phyloP scores from a whole-genome alignment of 2,797 vertebrate species.

The Morus bassanus region DNA sequence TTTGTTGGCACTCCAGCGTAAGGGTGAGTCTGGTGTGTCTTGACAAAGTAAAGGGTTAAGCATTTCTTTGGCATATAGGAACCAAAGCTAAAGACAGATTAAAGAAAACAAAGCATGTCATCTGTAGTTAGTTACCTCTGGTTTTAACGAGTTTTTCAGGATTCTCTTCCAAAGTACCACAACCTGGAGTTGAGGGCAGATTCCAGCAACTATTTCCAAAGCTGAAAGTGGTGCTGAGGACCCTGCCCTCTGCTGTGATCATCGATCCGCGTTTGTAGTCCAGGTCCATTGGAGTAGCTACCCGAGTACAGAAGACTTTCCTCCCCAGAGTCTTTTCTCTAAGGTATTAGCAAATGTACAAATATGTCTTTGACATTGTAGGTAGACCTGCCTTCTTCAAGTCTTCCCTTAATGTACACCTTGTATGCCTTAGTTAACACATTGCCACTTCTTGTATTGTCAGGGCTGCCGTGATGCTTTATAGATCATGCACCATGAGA shows the following conservation, averaged over 20 bases:
- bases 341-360: not conserved
- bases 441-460: not conserved
- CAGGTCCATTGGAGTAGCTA: not conserved
- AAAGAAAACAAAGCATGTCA: not conserved
- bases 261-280: fast-evolving
- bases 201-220: not conserved
- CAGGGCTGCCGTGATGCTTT: not conserved
- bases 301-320: not conserved
- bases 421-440: not conserved
- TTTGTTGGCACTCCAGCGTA: not conserved
- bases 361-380: not conserved
- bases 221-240: not conserved
- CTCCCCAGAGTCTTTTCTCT: not conserved
- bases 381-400: not conserved
- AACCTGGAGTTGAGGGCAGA: not conserved
- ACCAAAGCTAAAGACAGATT: not conserved
- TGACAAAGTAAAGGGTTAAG: not conserved
- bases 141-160: not conserved
- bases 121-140: not conserved
- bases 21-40: not conserved
- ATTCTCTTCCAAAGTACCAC: not conserved
- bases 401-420: not conserved
- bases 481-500: not conserved
- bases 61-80: not conserved
- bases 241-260: not conserved